These are phyloP conservation scores for Drosophila grimshawi DNA, from an alignment of 1,140 invertebrate species.

Conservation along the genomic window DNA sequence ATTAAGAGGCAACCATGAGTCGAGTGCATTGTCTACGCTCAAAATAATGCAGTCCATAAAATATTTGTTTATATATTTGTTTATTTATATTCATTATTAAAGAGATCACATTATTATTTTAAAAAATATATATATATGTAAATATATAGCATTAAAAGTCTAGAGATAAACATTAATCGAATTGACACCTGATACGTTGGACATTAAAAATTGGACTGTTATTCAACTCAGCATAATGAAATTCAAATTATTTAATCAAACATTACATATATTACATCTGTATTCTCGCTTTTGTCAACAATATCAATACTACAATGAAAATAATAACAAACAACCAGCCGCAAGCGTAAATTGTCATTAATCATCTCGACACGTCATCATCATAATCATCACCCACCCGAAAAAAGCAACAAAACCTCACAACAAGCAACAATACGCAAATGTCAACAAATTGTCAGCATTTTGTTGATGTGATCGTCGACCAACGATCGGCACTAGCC, in stretches of 20 bases:
- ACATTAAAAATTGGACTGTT: not conserved
- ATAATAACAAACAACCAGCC: slow-evolving; percentile 18
- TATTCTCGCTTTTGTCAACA: slow-evolving; percentile 6
- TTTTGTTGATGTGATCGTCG: slow-evolving; percentile 58
- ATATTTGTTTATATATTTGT: too few species aligned
- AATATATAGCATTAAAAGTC: too few species aligned
- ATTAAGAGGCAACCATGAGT: not conserved
- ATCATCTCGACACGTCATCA: slow-evolving; percentile 49
- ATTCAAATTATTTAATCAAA: slow-evolving; percentile 1
- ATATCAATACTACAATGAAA: slow-evolving; percentile 39
- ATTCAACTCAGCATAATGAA: slow-evolving; percentile 1
- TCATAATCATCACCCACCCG: slow-evolving; percentile 35
- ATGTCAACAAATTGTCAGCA: slow-evolving; percentile 77
- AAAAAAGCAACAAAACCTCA: slow-evolving; percentile 50
- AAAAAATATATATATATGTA: too few species aligned
- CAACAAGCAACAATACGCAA: slow-evolving; percentile 40
- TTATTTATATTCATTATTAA: not conserved
- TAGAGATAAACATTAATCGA: too few species aligned
- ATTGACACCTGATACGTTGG: not conserved
- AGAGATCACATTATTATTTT: not conserved
- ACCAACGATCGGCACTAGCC: slow-evolving; percentile 30
- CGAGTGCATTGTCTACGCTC: not conserved
- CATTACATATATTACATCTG: slow-evolving; percentile 6
- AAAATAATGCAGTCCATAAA: not conserved
- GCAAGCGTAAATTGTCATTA: slow-evolving; percentile 48